Percentiles rank a stretch among this genome's conserved stretches.
Conservation (phyloP, 37 sponge, comb jelly and placozoan genomes). For the Aphrocallistes beatrix region DNA sequence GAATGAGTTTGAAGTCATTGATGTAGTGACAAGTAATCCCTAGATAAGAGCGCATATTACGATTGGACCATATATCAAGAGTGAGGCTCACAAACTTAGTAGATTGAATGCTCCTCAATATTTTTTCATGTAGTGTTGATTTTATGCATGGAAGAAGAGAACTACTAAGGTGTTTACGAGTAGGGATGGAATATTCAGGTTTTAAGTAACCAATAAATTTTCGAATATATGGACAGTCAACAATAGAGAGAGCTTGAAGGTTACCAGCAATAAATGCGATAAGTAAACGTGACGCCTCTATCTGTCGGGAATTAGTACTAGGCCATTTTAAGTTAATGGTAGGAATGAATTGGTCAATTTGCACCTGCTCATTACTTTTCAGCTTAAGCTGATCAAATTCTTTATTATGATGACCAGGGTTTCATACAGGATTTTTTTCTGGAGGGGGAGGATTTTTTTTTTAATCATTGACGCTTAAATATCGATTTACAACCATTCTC, state of each 20-base stretch:
- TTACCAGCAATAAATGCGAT: constrained; percentile 23
- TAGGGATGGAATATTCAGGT: constrained; percentile 22
- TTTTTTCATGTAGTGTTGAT: not conserved
- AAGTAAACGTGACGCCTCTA: constrained; percentile 9
- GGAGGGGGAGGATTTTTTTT: no score
- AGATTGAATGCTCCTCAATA: not conserved
- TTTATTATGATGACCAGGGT: not conserved
- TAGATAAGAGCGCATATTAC: constrained; percentile 18
- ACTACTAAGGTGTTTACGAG: constrained; percentile 22
- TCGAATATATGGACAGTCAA: constrained; percentile 19
- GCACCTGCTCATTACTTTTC: constrained; percentile 8
- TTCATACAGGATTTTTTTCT: no score
- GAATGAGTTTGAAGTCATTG: not conserved
- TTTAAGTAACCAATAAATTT: constrained; percentile 3
- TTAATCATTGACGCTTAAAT: no score
- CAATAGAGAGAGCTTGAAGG: constrained; percentile 17
- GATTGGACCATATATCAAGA: constrained; percentile 28
- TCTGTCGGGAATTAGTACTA: constrained; percentile 10
- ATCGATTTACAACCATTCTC: no score
- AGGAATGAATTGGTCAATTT: not conserved
- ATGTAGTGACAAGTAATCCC: constrained; percentile 26
- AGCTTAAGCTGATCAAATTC: constrained; percentile 9
- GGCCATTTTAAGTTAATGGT: not conserved
- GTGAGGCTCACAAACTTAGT: constrained; percentile 11
- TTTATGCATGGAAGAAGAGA: constrained; percentile 6